phyloP scores from a whole-genome alignment of 1,140 invertebrate species.

The Gonatopus flavifemur region DNA sequence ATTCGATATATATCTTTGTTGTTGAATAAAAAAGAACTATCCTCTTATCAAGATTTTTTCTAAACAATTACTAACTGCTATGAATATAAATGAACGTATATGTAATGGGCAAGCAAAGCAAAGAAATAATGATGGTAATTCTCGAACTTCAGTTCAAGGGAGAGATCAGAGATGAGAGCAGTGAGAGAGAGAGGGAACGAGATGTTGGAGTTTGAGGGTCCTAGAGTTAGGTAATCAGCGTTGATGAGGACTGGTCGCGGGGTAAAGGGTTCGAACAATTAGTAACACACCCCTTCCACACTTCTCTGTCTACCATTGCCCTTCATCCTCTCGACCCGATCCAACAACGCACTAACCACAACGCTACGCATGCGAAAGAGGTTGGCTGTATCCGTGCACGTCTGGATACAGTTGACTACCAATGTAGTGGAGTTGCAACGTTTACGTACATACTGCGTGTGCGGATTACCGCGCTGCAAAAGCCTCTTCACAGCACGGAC shows the following conservation, averaged over 20 bases:
- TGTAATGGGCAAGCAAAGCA: no score
- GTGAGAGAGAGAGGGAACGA: no score
- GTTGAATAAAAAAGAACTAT: no score
- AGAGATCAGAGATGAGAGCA: no score
- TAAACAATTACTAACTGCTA: no score
- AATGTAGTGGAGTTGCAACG: conserved; percentile 5
- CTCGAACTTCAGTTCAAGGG: no score
- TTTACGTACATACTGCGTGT: conserved; percentile 18
- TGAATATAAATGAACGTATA: no score
- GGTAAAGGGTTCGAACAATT: conserved; percentile 45
- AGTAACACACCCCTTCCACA: conserved; percentile 36
- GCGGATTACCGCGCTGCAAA: conserved; percentile 30
- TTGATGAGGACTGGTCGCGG: conserved; percentile 42
- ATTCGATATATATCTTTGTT: no score
- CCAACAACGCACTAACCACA: conserved; percentile 28
- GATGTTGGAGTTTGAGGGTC: conserved; percentile 42
- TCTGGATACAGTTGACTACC: no score
- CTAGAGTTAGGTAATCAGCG: conserved; percentile 54
- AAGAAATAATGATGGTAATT: no score
- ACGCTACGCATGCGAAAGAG: conserved; percentile 38
- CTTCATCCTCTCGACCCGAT: background rate
- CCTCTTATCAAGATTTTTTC: no score
- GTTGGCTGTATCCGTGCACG: conserved; percentile 5
- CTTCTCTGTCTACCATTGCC: no score
- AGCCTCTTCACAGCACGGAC: conserved; percentile 20